Conservation (phyloP, 1,140 invertebrate species). For the Drosophila orosa region DNA sequence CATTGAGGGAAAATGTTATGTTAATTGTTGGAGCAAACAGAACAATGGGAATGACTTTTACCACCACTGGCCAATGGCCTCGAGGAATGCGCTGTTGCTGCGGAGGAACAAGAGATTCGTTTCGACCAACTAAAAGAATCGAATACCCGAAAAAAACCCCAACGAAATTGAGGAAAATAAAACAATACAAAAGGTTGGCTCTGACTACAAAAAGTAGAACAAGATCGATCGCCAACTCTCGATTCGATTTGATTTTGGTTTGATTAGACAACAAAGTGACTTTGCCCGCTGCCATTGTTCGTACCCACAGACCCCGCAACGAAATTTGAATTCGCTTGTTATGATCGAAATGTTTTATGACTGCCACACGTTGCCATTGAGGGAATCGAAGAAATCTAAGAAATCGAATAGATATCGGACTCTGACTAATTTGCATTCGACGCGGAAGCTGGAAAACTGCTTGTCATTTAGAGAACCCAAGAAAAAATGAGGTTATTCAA, state of each 20-base stretch:
- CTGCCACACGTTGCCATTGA: conserved; percentile 41
- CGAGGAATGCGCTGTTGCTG: conserved; percentile 36
- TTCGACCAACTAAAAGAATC: conserved; percentile 20
- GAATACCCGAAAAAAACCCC: conserved; percentile 27
- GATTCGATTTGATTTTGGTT: conserved; percentile 45
- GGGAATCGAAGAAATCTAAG: conserved; percentile 5
- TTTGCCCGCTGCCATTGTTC: conserved; percentile 30
- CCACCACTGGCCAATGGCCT: conserved; percentile 32
- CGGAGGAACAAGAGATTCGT: conserved; percentile 35
- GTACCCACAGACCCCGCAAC: conserved; percentile 14
- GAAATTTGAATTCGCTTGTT: conserved; percentile 39
- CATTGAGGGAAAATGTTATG: conserved; percentile 16
- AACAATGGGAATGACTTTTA: conserved; percentile 63
- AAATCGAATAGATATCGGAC: conserved; percentile 13
- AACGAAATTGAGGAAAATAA: conserved; percentile 22
- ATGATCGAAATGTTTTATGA: conserved; percentile 57
- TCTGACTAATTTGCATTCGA: conserved; percentile 56
- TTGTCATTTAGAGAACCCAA: conserved; percentile 8
- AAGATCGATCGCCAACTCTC: conserved; percentile 59
- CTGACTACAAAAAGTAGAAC: conserved; percentile 55
- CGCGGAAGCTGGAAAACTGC: conserved; percentile 47
- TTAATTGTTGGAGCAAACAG: conserved; percentile 47
- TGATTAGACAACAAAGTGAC: conserved; percentile 44
- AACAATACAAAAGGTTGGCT: conserved; percentile 48
- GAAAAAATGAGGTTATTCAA: not conserved